Percentiles rank a stretch among this genome's conserved stretches.
Evolutionary conservation across 2,797 vertebrate species (phyloP).

Genomic region (Carapus acus): DNA sequence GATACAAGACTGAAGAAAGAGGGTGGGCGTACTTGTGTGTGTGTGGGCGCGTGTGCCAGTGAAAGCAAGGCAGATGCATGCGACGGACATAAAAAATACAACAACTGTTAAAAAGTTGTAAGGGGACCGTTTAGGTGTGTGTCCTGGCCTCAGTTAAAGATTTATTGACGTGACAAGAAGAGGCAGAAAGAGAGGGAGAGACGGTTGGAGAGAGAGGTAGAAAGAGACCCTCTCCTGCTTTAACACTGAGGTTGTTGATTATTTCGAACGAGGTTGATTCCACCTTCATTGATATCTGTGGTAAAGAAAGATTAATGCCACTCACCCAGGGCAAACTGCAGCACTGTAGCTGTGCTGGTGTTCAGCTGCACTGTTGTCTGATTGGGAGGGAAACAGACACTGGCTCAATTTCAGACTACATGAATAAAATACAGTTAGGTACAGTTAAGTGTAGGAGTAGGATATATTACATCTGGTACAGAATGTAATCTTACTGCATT

Average conservation of each 20-base stretch:
- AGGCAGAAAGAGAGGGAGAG: constrained; percentile 7
- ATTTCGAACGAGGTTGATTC: neutral
- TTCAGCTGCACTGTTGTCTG: constrained; percentile 87
- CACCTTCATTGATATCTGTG: neutral
- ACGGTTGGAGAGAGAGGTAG: constrained; percentile 17
- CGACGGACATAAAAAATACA: constrained; percentile 71
- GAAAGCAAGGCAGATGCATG: constrained; percentile 46
- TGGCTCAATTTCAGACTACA: constrained; percentile 12
- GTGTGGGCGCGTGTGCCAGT: constrained; percentile 23
- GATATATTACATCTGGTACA: too few relatives aligned
- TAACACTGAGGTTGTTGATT: too few relatives aligned
- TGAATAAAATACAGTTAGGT: neutral
- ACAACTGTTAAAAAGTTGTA: constrained; percentile 50
- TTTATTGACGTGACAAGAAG: constrained; percentile 47
- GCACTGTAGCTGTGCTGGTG: constrained; percentile 89
- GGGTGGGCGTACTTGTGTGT: too few relatives aligned
- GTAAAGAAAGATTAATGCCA: constrained; percentile 30
- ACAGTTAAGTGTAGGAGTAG: too few relatives aligned
- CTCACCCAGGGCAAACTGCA: constrained; percentile 97
- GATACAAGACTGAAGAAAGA: too few relatives aligned
- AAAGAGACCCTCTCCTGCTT: neutral
- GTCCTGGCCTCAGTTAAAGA: constrained; percentile 61
- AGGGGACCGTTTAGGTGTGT: constrained; percentile 51
- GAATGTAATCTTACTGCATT: too few relatives aligned
- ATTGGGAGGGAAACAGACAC: constrained; percentile 21